Evolutionary conservation across 2,113 vertebrate species (phyloP), one percentile per base, ranked within the genome.

Genomic region (Eudyptes chrysolophus): DNA sequence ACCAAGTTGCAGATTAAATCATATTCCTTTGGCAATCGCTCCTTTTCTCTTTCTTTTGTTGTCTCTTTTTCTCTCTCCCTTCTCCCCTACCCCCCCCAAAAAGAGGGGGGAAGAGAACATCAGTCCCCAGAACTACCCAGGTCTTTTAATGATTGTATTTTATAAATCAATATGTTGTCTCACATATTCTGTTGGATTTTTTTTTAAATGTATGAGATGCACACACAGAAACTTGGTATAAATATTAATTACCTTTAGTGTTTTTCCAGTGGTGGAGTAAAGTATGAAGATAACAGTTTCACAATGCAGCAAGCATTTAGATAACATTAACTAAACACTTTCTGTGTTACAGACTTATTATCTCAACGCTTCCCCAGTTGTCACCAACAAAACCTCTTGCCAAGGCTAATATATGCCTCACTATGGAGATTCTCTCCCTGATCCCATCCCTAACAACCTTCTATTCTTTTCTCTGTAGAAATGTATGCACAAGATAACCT

Each of bases 251-350:
- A 80, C 78, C 90, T 91, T 51, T 16, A 93, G 62, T 85, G 94
- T 83, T 97, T 93, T 95, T 94, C 90, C 84, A 90, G 94, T 27
- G 65, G 78, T 77, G n/a, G 58, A 94, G 44, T 77, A 94, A 89
- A 96, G 85, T 68, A 74, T 92, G 69, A 52, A 92, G 94, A 80
- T 96, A 98, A 96, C 85, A 95, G 78, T 84, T 92, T 94, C 95
- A 96, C 90, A 97, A 95, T 58, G 84, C 88, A 98, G 89, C 66
- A 69, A n/a, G 30, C 94, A 91, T 80, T 97, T 64, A 93, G 96
- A 92, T 96, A 96, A 97, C 89, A 68, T 90, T 92, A 96, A 95
- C 97, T 94, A 88, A 97, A 96, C 71, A 52, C 87, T 92, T 94
- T 75, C 87, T 85, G 77, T 32, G 61, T 71, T 76, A 96, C 81